These are phyloP conservation scores for Nomada ruficornis DNA, from an alignment of 2,888 invertebrate species.

Conservation along the genomic window DNA sequence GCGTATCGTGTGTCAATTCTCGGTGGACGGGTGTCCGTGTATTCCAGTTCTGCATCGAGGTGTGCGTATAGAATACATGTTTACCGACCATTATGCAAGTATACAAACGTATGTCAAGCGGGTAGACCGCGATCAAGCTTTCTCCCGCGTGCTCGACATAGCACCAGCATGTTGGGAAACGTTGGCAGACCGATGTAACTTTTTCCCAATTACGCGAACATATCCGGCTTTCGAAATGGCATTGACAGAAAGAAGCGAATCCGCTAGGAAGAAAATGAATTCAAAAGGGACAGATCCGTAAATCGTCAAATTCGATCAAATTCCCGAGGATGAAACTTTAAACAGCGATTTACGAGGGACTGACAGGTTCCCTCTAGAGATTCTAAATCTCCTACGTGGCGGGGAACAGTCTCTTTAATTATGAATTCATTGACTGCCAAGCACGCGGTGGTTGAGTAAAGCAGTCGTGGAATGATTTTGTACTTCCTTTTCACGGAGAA, in stretches of 20 bases:
- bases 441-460: constrained; percentile 19
- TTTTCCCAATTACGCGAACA: too few relatives aligned
- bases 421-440: constrained; percentile 48
- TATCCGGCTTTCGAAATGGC: too few relatives aligned
- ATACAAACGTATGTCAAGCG: constrained; percentile 36
- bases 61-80: constrained; percentile 14
- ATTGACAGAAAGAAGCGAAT: too few relatives aligned
- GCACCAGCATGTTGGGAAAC: constrained; percentile 62
- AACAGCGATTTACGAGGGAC: constrained; percentile 39
- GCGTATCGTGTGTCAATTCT: constrained; percentile 67
- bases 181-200: background rate
- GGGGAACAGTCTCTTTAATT: constrained; percentile 38
- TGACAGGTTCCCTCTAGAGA: constrained; percentile 33
- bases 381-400: constrained; percentile 35
- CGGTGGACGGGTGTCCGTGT: constrained; percentile 45
- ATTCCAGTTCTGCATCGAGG: background rate
- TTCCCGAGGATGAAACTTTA: constrained; percentile 15
- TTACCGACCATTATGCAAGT: constrained; percentile 35
- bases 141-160: constrained; percentile 60
- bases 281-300: too few relatives aligned
- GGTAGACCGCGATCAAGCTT: constrained; percentile 39
- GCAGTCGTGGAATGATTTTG: constrained; percentile 28
- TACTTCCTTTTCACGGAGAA: constrained; percentile 34
- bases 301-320: background rate
- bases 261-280: too few relatives aligned